Evolutionary conservation across 2,888 invertebrate species (phyloP), one percentile per base, ranked within the genome.

Genomic region (Agonopterix subpropinquella): DNA sequence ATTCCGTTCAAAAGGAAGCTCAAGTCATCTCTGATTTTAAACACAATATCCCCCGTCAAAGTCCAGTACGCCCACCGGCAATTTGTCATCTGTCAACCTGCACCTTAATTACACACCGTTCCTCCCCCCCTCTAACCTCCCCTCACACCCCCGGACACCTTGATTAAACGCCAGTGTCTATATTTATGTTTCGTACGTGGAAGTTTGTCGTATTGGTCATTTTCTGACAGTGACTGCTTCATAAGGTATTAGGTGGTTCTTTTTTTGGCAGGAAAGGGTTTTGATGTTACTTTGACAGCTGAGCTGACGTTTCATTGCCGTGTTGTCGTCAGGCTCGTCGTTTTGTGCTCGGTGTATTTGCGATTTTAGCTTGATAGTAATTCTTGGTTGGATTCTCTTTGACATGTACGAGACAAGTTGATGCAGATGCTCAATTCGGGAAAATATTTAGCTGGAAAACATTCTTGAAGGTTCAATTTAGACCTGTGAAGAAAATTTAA

Each of bases 61-160:
- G 42, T 8, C 11, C 42, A n/a, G 42, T 11, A 64, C 62, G 65
- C 57, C 66, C 70, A 64, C 70, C 59, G 65, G 58, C 78, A 67
- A 83, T 86, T 82, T 77, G 83, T 85, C 84, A 80, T 58, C 70
- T 80, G 85, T 82, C 85, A 80, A 80, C 80, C 77, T 80, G 78
- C 65, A 69, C 73, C 74, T 77, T 82, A 83, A 85, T 86, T 82
- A 77, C 81, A 57, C 58, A 53, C 54, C 55, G 53, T 53, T 47
- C 49, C 45, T 48, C 54, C 52, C 46, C 46, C 53, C 50, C 52
- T 39, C 42, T 8, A 49, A 53, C 53, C 46, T 52, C 50, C 52
- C 41, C 41, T 39, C 44, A 15, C 42, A 28, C 39, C 46, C 53
- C 53, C 57, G 58, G 67, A 67, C 77, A 83, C 84, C 84, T 83